Percentiles rank a stretch among this genome's conserved stretches.
phyloP scores from a whole-genome alignment of 2,797 vertebrate genomes.

The Macropus fuliginosus region DNA sequence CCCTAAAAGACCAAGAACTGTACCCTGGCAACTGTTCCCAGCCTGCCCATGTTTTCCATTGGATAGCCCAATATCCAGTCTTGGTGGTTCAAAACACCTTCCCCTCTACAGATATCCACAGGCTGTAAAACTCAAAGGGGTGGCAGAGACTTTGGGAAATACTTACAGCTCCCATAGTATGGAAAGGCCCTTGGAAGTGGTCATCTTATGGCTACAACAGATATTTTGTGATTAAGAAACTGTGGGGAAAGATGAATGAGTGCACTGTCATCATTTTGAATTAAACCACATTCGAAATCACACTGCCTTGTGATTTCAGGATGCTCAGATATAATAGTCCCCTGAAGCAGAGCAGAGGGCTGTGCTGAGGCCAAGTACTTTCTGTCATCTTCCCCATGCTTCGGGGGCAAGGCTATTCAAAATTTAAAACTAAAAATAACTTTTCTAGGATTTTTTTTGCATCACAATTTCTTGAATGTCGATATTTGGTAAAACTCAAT shows the following conservation, averaged over 20 bases:
- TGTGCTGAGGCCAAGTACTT: slow-evolving; percentile 16
- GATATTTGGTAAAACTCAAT: slow-evolving; percentile 16
- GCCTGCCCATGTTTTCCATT: slow-evolving; percentile 56
- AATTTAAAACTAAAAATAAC: slow-evolving; percentile 41
- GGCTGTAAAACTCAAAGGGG: slow-evolving; percentile 15
- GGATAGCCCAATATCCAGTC: slow-evolving; percentile 1
- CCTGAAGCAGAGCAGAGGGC: not conserved
- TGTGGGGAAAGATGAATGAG: not conserved
- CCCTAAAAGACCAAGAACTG: slow-evolving; percentile 36
- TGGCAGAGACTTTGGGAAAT: not conserved
- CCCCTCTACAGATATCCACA: not conserved
- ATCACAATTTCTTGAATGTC: slow-evolving; percentile 26
- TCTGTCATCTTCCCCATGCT: slow-evolving; percentile 6
- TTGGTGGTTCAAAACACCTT: slow-evolving; percentile 41
- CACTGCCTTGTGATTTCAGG: not conserved
- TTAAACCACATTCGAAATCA: slow-evolving; percentile 41
- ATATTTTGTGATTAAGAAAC: slow-evolving; percentile 14
- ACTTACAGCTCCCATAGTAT: not conserved
- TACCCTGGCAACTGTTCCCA: slow-evolving; percentile 39
- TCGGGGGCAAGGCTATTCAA: not conserved
- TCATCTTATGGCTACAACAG: not conserved
- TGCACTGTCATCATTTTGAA: not conserved
- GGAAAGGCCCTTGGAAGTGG: slow-evolving; percentile 19
- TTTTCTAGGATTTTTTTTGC: not conserved
- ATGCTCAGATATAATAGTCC: slow-evolving; percentile 11